These are phyloP conservation scores for Eurois occulta DNA, from an alignment of 2,888 invertebrate genomes.

Conservation along the genomic window DNA sequence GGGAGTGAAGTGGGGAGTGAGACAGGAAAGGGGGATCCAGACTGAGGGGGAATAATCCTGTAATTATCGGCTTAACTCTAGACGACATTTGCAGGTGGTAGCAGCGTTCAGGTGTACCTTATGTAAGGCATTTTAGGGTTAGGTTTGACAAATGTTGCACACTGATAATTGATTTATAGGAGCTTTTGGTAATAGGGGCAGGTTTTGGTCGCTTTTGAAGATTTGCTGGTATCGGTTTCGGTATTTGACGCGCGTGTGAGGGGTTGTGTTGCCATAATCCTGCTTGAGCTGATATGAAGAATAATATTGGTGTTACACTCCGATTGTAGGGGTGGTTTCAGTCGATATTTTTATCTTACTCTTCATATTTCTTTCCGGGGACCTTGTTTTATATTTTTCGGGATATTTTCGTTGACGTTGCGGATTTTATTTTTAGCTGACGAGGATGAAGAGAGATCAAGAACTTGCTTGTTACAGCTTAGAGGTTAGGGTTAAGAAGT, in stretches of 20 bases:
- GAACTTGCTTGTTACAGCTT: constrained; percentile 2
- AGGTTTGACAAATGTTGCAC: constrained; percentile 76
- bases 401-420: constrained; percentile 2
- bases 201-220: constrained; percentile 62
- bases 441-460: neutral
- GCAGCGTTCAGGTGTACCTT: constrained; percentile 77
- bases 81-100: constrained; percentile 88
- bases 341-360: constrained; percentile 6
- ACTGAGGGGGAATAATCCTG: constrained; percentile 84
- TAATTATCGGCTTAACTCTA: constrained; percentile 90
- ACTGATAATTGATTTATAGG: constrained; percentile 83
- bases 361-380: neutral
- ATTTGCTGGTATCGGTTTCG: constrained; percentile 39
- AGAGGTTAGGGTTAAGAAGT: neutral
- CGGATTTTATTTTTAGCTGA: constrained; percentile 5
- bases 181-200: constrained; percentile 71
- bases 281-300: constrained; percentile 27
- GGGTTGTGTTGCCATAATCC: constrained; percentile 51
- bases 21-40: constrained; percentile 74
- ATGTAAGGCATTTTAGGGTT: constrained; percentile 75
- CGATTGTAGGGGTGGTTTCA: constrained; percentile 36
- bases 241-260: constrained; percentile 40
- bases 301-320: constrained; percentile 41
- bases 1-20: constrained; percentile 74
- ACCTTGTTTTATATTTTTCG: constrained; percentile 22